Base-by-base conservation (phyloP, 2,888 invertebrate genomes). In the Polymixis flavicincta region DNA sequence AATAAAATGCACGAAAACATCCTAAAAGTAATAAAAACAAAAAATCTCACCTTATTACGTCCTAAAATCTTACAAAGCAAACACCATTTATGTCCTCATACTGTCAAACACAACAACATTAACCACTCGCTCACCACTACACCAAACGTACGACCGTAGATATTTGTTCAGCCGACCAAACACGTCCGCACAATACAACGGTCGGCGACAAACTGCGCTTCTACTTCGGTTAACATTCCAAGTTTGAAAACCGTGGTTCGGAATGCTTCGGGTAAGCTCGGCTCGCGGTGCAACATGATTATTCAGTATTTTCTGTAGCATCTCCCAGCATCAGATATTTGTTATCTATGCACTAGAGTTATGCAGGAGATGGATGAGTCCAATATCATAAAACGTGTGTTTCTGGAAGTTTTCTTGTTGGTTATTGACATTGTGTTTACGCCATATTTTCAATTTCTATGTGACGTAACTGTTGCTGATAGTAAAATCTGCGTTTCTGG, bases 121-220 rank as follows among this genome's bases (percentile, higher is more conserved):
- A 84, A 89, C 87, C 92, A 92, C 90, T 89, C 88, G 85, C 86
- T 81, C 88, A 92, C 91, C 92, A 93, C 92, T 89, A 68, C 82
- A 88, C 88, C 87, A 87, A 85, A 87, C 87, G 88, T 88, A 87
- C 87, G 86, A 85, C 78, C 88, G 86, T 74, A 80, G 42, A 68
- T 74, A 79, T 78, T 78, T 76, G 37, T 64, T 69, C 50, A 60
- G 55, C 64, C 67, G 64, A 76, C 72, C 48, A 67, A 60, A 74
- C 86, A 80, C 92, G 91, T 88, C 90, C 88, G 77, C 78, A 67
- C 90, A 64, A 82, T 64, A 71, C 88, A 77, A 81, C 83, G 83
- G 88, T 87, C 90, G 89, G 90, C 89, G 89, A 89, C 80, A 90
- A 91, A 94, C 94, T 94, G 91, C 89, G 89, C 88, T 90, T 88